phyloP scores from a whole-genome alignment of 2,113 vertebrate genomes.

The Lasiurus cinereus region DNA sequence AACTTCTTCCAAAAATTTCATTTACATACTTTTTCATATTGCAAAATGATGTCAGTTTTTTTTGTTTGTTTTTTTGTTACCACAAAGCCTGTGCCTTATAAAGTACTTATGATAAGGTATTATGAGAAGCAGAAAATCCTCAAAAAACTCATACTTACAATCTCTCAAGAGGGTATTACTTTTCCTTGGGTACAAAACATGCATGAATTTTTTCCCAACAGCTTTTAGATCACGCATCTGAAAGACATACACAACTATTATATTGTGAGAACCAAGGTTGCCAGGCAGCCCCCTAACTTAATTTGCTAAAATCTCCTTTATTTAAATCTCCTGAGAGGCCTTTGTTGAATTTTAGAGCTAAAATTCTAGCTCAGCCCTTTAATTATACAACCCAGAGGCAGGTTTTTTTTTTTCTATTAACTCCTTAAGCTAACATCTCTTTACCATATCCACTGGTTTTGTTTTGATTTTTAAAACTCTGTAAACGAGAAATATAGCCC shows the following conservation, averaged over 20 bases:
- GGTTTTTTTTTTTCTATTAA: not conserved
- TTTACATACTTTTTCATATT: not conserved
- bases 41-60: constrained; percentile 40
- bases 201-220: constrained; percentile 97
- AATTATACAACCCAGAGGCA: constrained; percentile 32
- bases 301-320: constrained; percentile 57
- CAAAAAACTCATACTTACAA: constrained; percentile 88
- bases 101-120: not conserved
- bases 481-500: not conserved
- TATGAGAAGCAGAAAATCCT: constrained; percentile 50
- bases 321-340: constrained; percentile 33
- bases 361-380: constrained; percentile 37
- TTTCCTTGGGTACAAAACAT: constrained; percentile 97
- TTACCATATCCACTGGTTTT: constrained; percentile 1
- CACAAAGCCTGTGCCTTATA: not conserved
- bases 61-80: constrained; percentile 49
- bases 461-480: constrained; percentile 52
- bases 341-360: constrained; percentile 36
- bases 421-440: constrained; percentile 21
- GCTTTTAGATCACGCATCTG: constrained; percentile 97
- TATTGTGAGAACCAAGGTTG: constrained; percentile 38
- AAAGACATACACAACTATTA: constrained; percentile 75
- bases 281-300: not conserved
- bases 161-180: constrained; percentile 95
- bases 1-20: constrained; percentile 2